phyloP scores from a whole-genome alignment of 1,140 invertebrate species.

The Protaetia brevitarsis region DNA sequence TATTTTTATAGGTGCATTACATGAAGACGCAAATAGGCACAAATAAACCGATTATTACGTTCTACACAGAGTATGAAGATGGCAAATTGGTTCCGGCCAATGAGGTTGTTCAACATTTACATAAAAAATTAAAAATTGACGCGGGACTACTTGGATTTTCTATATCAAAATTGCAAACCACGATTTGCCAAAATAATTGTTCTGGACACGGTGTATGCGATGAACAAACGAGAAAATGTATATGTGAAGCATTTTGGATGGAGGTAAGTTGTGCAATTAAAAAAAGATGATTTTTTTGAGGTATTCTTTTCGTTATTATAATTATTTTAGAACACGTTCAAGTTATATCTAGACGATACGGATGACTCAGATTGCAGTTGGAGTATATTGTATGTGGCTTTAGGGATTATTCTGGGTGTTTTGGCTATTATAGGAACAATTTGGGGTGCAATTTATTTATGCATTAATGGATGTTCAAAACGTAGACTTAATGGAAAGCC shows the following conservation, averaged over 20 bases:
- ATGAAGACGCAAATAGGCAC: conserved; percentile 47
- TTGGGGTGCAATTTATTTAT: conserved; percentile 70
- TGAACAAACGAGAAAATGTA: conserved; percentile 75
- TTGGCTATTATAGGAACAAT: conserved; percentile 62
- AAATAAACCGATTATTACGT: conserved; percentile 59
- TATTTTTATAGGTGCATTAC: conserved; percentile 39
- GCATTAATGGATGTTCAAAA: conserved; percentile 57
- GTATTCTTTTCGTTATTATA: conserved; percentile 18
- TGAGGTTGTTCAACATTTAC: conserved; percentile 50
- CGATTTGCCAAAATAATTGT: conserved; percentile 89
- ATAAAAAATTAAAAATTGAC: conserved; percentile 66
- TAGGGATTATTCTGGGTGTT: conserved; percentile 65
- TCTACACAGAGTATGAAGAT: conserved; percentile 54
- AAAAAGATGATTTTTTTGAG: background rate
- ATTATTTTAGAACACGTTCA: conserved; percentile 49
- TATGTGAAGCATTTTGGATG: conserved; percentile 97
- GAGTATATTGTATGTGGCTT: conserved; percentile 84
- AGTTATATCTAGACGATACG: conserved; percentile 56
- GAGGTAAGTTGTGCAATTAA: conserved; percentile 53
- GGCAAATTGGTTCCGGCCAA: conserved; percentile 42
- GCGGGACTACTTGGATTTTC: conserved; percentile 69
- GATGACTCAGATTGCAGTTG: conserved; percentile 80
- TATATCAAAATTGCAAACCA: conserved; percentile 73
- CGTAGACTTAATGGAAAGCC: conserved; percentile 49
- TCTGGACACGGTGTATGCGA: conserved; percentile 89